A percentile compares a stretch with the other conserved stretches of the same genome.
phyloP scores from a whole-genome alignment of 2,113 vertebrate species.

The Platysteira castanea region DNA sequence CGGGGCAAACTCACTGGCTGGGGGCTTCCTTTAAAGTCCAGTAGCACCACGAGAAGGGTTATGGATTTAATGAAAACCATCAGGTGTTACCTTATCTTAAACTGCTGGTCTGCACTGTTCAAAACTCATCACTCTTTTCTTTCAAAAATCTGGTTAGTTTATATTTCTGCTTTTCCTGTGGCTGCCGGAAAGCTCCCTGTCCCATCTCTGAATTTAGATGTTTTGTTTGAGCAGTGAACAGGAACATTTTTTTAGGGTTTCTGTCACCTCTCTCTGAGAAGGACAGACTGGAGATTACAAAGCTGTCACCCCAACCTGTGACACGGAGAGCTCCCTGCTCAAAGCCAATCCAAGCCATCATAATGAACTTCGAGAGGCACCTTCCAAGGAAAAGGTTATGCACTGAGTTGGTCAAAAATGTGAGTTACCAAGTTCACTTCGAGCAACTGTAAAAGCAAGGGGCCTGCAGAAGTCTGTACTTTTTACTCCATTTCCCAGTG shows the following conservation, averaged over 20 bases:
- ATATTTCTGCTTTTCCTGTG: background rate
- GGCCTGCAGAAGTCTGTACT: background rate
- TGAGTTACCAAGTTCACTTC: background rate
- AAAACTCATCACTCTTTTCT: background rate
- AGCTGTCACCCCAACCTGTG: background rate
- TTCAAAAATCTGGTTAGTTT: background rate
- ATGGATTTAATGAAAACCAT: background rate
- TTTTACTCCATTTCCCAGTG: background rate
- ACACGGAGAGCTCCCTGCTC: background rate
- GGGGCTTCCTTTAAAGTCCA: background rate
- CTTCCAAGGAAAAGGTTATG: background rate
- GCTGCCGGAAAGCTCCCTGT: background rate
- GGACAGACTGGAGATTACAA: background rate
- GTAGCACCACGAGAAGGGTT: background rate
- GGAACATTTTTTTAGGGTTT: background rate
- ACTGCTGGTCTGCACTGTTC: background rate
- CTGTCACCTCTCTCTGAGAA: background rate
- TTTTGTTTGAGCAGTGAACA: background rate
- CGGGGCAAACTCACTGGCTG: background rate
- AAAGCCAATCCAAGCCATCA: background rate
- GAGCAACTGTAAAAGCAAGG: background rate
- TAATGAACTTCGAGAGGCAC: background rate
- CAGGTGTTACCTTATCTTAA: background rate
- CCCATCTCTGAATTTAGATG: background rate
- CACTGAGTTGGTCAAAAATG: background rate